Evolutionary conservation across 2,113 vertebrate genomes (phyloP).

Genomic region (Phocoena sinus): DNA sequence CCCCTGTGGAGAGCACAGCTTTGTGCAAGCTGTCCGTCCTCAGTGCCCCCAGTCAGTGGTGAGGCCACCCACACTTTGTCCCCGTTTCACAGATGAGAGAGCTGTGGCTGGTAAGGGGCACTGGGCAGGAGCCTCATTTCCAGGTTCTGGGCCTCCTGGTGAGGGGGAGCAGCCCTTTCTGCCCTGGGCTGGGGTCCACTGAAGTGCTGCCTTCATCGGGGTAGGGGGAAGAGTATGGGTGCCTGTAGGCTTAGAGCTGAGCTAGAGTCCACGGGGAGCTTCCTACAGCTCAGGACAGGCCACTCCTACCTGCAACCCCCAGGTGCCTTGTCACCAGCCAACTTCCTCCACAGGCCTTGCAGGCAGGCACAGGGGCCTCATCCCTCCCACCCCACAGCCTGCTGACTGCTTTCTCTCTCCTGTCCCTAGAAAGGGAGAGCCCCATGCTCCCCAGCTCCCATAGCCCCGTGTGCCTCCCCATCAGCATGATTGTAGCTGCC

Average conservation of each 20-base stretch:
- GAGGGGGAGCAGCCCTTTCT: not conserved
- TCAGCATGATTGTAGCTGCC: not conserved
- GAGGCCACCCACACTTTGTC: not conserved
- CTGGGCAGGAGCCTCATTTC: not conserved
- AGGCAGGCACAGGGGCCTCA: not conserved
- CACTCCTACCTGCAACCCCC: not conserved
- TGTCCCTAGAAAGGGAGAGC: not conserved
- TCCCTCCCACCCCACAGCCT: not conserved
- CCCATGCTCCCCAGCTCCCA: not conserved
- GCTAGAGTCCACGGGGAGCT: not conserved
- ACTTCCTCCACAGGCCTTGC: not conserved
- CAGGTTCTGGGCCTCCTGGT: not conserved
- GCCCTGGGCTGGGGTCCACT: not conserved
- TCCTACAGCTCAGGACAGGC: not conserved
- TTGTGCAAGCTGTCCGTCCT: not conserved
- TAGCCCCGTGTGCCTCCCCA: accelerated
- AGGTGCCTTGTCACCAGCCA: not conserved
- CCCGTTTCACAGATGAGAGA: not conserved
- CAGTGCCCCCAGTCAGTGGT: not conserved
- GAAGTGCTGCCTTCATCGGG: not conserved
- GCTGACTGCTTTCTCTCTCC: not conserved
- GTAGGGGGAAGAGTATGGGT: not conserved
- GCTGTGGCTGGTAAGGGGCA: not conserved
- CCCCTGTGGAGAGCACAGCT: not conserved
- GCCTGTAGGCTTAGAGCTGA: not conserved